A percentile compares a stretch with the other conserved stretches of the same genome.
phyloP scores from a whole-genome alignment of 2,113 vertebrate genomes.

The Corythornis vintsioides region DNA sequence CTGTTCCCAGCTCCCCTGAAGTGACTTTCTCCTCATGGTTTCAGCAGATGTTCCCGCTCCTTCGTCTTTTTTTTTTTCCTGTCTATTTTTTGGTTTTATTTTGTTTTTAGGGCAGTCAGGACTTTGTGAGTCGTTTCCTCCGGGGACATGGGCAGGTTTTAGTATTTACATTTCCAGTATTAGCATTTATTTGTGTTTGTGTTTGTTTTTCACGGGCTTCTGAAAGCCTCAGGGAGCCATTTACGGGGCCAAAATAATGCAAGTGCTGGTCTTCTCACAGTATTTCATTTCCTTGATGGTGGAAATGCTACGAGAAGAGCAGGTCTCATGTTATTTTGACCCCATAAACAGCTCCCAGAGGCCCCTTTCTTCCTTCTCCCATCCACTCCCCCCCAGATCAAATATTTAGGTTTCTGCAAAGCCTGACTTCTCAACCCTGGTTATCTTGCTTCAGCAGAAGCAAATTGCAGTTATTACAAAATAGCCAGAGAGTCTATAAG shows the following conservation, averaged over 20 bases:
- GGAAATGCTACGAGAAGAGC: constrained; percentile 64
- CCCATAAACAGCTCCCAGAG: constrained; percentile 69
- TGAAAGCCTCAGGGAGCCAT: constrained; percentile 70
- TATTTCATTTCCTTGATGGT: constrained; percentile 72
- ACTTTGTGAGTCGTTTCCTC: constrained; percentile 42
- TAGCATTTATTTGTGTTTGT: constrained; percentile 72
- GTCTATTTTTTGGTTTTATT: neutral
- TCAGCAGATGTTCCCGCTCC: constrained; percentile 64
- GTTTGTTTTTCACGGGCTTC: constrained; percentile 71
- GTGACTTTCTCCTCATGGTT: constrained; percentile 55
- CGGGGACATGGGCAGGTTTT: constrained; percentile 56
- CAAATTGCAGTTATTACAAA: constrained; percentile 70
- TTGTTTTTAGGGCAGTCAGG: constrained; percentile 5
- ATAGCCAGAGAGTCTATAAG: constrained; percentile 69
- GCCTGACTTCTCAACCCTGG: constrained; percentile 63
- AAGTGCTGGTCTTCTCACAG: constrained; percentile 71
- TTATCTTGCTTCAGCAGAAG: constrained; percentile 71
- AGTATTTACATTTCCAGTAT: constrained; percentile 66
- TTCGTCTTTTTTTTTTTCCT: neutral
- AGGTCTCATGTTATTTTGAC: constrained; percentile 73
- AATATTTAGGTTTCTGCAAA: constrained; percentile 72
- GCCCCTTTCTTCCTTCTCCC: constrained; percentile 68
- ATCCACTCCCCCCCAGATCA: constrained; percentile 50
- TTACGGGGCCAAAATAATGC: constrained; percentile 65
- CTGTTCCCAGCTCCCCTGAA: constrained; percentile 47